A percentile compares a stretch with the other conserved stretches of the same genome.
Conservation (phyloP, 2,113 vertebrate genomes). For the Spilogale gracilis region DNA sequence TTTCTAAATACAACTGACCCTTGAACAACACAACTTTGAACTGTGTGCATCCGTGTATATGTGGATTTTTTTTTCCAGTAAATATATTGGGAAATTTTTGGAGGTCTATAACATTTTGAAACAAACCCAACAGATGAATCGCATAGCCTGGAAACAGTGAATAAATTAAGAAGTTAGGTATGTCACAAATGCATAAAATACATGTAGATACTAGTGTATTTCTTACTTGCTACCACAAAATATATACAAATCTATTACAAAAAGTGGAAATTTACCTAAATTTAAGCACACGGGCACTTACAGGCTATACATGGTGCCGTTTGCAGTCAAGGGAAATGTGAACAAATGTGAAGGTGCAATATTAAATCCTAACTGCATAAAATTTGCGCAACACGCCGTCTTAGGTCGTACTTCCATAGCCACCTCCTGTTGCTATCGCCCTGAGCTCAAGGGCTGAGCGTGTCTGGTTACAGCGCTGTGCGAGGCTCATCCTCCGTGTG, state of each 20-base stretch:
- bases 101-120: neutral
- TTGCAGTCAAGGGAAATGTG: neutral
- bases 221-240: neutral
- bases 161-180: neutral
- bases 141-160: neutral
- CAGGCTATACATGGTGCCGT: neutral
- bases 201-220: neutral
- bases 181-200: neutral
- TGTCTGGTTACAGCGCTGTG: neutral
- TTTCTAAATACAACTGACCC: neutral
- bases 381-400: rapidly evolving
- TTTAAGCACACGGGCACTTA: neutral
- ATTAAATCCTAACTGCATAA: neutral
- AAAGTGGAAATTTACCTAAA: neutral
- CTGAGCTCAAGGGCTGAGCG: neutral
- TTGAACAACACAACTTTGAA: neutral
- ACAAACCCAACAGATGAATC: neutral
- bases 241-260: neutral
- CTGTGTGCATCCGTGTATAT: neutral
- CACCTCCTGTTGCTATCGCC: neutral
- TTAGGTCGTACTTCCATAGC: neutral
- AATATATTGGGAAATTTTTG: neutral
- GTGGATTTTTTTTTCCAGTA: neutral
- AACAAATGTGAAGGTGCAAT: neutral
- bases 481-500: neutral